phyloP scores from a whole-genome alignment of 2,888 invertebrate genomes.

The Rotaria magnacalcarata region DNA sequence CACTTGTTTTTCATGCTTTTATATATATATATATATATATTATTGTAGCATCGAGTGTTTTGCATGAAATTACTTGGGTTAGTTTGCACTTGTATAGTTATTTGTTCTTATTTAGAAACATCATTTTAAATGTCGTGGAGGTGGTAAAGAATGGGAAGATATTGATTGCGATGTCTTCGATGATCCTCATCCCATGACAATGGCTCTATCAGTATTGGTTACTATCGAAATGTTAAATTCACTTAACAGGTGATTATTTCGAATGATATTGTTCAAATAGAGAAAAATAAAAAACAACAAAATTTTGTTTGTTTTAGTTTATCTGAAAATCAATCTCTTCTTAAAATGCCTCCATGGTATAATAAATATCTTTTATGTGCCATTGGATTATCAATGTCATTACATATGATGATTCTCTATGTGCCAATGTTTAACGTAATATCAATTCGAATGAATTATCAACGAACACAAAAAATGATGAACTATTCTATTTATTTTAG shows the following conservation, averaged over 20 bases:
- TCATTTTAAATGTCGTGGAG: constrained; percentile 84
- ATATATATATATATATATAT: too few relatives aligned
- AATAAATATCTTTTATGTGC: constrained; percentile 97
- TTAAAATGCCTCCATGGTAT: constrained; percentile 98
- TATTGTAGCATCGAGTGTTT: too few relatives aligned
- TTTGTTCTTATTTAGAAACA: constrained; percentile 68
- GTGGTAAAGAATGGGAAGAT: constrained; percentile 88
- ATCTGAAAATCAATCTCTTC: constrained; percentile 97
- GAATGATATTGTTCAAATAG: neutral
- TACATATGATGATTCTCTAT: constrained; percentile 98
- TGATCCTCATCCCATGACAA: constrained; percentile 99
- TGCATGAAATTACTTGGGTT: too few relatives aligned
- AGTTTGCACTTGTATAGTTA: too few relatives aligned
- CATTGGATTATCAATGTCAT: constrained; percentile 96
- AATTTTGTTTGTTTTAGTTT: constrained; percentile 66
- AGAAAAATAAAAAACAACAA: neutral
- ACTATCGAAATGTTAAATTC: constrained; percentile 99
- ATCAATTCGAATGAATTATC: constrained; percentile 47
- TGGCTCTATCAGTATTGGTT: constrained; percentile 98
- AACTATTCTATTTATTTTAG: constrained; percentile 62
- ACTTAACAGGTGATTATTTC: constrained; percentile 78
- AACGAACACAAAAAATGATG: neutral
- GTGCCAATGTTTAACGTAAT: constrained; percentile 91
- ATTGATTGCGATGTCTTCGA: constrained; percentile 94
- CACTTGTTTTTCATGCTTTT: too few relatives aligned